phyloP scores from a whole-genome alignment of 2,888 invertebrate species.

The Resseliella maxima region DNA sequence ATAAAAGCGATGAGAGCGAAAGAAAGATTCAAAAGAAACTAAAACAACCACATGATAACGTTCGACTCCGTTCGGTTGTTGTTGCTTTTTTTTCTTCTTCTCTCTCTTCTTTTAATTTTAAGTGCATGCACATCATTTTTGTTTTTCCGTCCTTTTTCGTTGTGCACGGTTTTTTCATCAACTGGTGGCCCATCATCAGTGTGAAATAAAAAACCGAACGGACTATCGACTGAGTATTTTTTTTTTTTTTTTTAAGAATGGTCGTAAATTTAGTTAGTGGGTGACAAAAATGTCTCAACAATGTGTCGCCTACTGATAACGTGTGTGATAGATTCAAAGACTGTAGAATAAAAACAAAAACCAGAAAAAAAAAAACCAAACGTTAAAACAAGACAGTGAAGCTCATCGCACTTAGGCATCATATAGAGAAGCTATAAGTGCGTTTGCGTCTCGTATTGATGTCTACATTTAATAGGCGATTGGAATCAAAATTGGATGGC shows the following conservation, averaged over 20 bases:
- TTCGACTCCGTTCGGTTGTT: not conserved
- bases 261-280: conserved; percentile 56
- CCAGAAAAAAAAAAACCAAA: not conserved
- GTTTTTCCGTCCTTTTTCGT: not conserved
- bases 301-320: conserved; percentile 57
- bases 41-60: conserved; percentile 43
- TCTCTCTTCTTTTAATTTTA: conserved; percentile 33
- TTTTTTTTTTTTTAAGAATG: conserved; percentile 44
- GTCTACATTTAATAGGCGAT: conserved; percentile 20
- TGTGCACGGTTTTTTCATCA: not conserved
- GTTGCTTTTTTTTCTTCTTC: not conserved
- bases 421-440: conserved; percentile 9
- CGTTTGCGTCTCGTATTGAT: not conserved
- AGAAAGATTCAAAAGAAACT: conserved; percentile 43
- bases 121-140: conserved; percentile 53
- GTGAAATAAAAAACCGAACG: conserved; percentile 33
- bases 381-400: not conserved
- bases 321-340: conserved; percentile 25
- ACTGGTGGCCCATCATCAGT: conserved; percentile 52
- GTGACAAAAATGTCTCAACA: conserved; percentile 57
- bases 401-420: not conserved
- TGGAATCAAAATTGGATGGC: not conserved
- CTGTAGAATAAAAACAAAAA: not conserved
- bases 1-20: conserved; percentile 8
- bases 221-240: conserved; percentile 4